Base-by-base conservation (phyloP, 2,888 invertebrate genomes). In the Tetanocera ferruginea region DNA sequence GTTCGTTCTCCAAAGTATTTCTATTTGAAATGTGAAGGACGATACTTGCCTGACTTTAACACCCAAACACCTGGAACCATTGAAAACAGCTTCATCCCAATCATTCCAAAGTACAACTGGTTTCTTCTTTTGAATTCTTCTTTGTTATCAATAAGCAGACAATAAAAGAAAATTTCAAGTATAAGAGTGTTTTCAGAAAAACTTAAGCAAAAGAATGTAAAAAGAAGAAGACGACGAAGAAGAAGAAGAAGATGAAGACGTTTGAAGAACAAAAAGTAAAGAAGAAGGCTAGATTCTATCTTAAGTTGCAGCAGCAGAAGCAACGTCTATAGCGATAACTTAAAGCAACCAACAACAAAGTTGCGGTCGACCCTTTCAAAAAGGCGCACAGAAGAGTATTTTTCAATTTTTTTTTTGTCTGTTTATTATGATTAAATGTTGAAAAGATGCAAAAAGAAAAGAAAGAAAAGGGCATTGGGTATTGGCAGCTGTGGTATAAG, bases 61-160 rank as follows among this genome's bases (percentile, higher is more conserved):
- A 34, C 60, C 25, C 34, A n/a, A 67, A 37, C n/a, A 37, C 43
- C 67, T 34, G 23, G 1, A 34, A 67, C 67, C 67, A 25, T 37
- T 43, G 43, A 43, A 43, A 43, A 0, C 67, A 9, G n/a, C 69
- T 28, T 19, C 25, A 23, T 37, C 69, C 69, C 49, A 52, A 51
- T 19, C 19, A 49, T 14, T 23, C 17, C n/a, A 14, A 14, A 2
- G 14, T 8, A 17, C 28, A 25, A 11, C 25, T 5, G 31, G 28
- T 6, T 49, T 51, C 51, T 49, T 25, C 17, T 69, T 51, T 9
- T 37, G 34, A 19, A 34, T 28, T 51, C 69, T 51, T 28, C 25
- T 51, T 9, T 49, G 25, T 69, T 25, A 5, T 69, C 69, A 69
- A 69, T 69, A 69, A 69, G 69, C 51, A 69, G 51, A 69, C 69